phyloP scores from a whole-genome alignment of 2,888 invertebrate genomes.

The Acleris emargana region DNA sequence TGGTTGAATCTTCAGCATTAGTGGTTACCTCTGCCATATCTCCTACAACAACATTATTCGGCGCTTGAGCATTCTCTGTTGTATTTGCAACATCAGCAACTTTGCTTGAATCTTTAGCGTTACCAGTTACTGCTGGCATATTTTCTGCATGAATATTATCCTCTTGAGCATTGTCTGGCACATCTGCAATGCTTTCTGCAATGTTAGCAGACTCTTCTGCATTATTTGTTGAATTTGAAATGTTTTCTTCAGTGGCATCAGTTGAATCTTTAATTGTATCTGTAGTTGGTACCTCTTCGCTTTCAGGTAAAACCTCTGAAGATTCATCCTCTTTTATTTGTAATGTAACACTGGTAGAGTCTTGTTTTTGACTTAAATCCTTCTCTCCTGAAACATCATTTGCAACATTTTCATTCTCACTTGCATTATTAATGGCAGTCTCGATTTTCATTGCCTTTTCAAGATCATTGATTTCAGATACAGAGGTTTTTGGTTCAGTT shows the following conservation, averaged over 20 bases:
- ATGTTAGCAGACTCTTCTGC: too few relatives aligned
- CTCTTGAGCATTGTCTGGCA: too few relatives aligned
- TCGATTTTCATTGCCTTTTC: constrained; percentile 20
- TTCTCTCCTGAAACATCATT: constrained; percentile 26
- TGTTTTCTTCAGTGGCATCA: too few relatives aligned
- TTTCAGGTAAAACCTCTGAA: constrained; percentile 23
- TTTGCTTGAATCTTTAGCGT: background rate
- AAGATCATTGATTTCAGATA: constrained; percentile 36
- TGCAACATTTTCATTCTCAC: constrained; percentile 22
- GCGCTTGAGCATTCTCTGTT: too few relatives aligned
- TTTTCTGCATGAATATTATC: background rate
- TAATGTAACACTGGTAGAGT: background rate
- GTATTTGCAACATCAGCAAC: too few relatives aligned
- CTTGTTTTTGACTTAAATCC: background rate
- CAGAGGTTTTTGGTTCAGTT: constrained; percentile 3
- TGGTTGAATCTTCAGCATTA: background rate
- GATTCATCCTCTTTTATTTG: constrained; percentile 4
- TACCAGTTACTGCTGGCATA: background rate
- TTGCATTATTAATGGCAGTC: constrained; percentile 15
- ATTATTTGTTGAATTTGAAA: too few relatives aligned
- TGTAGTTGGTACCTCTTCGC: constrained; percentile 10
- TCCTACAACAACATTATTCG: background rate
- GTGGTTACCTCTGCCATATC: background rate
- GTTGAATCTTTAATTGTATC: constrained; percentile 12
- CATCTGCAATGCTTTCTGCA: too few relatives aligned